Evolutionary conservation across 2,797 vertebrate species (phyloP).

Genomic region (Rhinophrynus dorsalis): DNA sequence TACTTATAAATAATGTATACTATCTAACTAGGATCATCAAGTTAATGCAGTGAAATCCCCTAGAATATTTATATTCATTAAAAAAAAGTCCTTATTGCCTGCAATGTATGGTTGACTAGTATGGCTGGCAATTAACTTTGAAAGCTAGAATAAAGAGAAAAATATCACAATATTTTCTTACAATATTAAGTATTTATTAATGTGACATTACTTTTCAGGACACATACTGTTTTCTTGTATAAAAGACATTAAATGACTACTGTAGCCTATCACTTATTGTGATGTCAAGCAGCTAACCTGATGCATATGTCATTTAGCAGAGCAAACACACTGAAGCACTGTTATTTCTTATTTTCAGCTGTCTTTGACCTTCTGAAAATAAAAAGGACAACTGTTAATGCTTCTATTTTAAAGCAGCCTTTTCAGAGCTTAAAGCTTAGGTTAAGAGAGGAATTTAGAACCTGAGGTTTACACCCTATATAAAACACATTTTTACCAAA

Average conservation of each 20-base stretch:
- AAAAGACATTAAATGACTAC: not conserved
- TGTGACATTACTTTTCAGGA: not conserved
- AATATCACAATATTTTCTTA: not conserved
- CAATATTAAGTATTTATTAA: not conserved
- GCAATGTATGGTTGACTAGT: no score
- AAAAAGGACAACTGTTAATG: conserved; percentile 8
- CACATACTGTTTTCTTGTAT: not conserved
- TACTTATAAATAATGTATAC: no score
- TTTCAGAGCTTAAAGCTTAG: not conserved
- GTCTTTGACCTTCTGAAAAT: conserved; percentile 9
- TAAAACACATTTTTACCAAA: no score
- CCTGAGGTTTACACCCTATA: no score
- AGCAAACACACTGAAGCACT: not conserved
- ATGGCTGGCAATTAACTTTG: no score
- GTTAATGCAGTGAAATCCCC: no score
- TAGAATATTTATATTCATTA: no score
- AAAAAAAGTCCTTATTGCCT: no score
- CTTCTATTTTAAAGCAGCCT: not conserved
- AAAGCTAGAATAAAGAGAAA: not conserved
- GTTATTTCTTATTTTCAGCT: conserved; percentile 16
- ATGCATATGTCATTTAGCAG: not conserved
- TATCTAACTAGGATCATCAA: no score
- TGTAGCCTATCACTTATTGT: not conserved
- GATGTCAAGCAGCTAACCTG: not conserved
- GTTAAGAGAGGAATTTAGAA: not conserved